Evolutionary conservation across 2,113 vertebrate species (phyloP).

Genomic region (Sialia sialis): DNA sequence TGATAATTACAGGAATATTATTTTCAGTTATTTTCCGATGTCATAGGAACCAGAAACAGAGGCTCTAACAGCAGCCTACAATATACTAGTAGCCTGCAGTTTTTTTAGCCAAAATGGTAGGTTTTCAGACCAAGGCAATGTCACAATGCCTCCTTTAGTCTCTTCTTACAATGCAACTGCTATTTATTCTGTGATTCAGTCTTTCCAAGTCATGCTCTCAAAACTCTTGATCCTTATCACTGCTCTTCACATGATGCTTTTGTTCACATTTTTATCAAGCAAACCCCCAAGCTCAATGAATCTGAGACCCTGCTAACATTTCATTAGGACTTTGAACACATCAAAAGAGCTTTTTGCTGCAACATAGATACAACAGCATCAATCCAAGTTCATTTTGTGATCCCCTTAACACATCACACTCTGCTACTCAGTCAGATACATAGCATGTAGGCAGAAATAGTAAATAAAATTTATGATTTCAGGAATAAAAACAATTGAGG

Average conservation of each 20-base stretch:
- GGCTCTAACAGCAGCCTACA: not conserved
- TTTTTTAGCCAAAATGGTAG: not conserved
- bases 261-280: not conserved
- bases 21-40: not conserved
- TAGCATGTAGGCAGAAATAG: not conserved
- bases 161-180: not conserved
- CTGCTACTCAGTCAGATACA: not conserved
- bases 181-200: not conserved
- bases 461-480: not conserved
- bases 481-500: not conserved
- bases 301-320: not conserved
- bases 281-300: not conserved
- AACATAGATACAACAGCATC: not conserved
- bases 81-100: not conserved
- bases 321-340: not conserved
- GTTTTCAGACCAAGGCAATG: not conserved
- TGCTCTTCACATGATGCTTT: not conserved
- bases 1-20: not conserved
- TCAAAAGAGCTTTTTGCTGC: not conserved
- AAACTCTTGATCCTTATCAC: not conserved
- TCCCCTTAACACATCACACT: fast-evolving
- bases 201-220: not conserved
- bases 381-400: not conserved
- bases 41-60: not conserved
- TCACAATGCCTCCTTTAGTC: not conserved